Evolutionary conservation across 2,113 vertebrate genomes (phyloP).

Genomic region (Donacobius atricapilla): DNA sequence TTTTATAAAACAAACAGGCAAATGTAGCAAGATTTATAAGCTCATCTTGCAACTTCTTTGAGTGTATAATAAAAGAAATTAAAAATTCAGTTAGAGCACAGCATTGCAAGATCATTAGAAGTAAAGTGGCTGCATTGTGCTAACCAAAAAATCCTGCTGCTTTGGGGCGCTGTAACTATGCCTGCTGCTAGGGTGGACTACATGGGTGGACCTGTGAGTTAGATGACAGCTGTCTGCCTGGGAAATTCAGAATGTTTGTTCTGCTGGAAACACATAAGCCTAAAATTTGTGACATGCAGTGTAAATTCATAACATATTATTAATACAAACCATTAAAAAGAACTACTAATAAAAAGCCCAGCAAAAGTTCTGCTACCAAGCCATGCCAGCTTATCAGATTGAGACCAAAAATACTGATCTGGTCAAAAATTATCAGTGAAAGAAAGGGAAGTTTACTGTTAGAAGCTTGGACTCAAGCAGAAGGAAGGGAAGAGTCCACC

Average conservation of each 20-base stretch:
- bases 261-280: neutral
- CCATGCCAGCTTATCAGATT: neutral
- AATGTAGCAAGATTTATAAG: slow-evolving; percentile 14
- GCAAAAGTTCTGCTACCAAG: neutral
- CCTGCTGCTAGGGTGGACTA: neutral
- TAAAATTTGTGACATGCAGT: neutral
- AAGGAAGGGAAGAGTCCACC: neutral
- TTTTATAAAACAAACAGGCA: neutral
- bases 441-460: neutral
- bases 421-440: neutral
- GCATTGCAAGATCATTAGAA: neutral
- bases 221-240: neutral
- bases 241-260: neutral
- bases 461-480: neutral
- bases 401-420: neutral
- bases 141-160: neutral
- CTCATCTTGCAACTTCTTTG: slow-evolving; percentile 8
- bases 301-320: neutral
- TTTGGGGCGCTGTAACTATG: neutral
- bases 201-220: neutral
- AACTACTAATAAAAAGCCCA: neutral
- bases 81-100: slow-evolving; percentile 33
- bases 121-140: neutral
- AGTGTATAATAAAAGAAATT: slow-evolving; percentile 6
- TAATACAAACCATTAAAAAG: neutral